Conservation (phyloP, 2,888 invertebrate species). For the Cataglyphis livida region DNA sequence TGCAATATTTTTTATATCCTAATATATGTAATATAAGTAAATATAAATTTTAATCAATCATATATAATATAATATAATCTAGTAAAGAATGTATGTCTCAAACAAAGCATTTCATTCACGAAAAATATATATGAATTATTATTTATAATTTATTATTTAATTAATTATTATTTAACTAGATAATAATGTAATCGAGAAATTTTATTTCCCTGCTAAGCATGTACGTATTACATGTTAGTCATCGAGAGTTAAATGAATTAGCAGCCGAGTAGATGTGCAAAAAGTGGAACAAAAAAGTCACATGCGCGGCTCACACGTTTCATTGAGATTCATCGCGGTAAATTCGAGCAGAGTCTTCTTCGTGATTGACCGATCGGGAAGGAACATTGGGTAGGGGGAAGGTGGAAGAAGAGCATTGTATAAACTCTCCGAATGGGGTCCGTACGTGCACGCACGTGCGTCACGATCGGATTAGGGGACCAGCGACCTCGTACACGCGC, state of each 20-base stretch:
- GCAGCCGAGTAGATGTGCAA: background rate
- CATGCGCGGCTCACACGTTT: slow-evolving; percentile 21
- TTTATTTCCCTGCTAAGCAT: background rate
- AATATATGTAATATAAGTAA: background rate
- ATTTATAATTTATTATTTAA: background rate
- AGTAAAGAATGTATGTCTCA: background rate
- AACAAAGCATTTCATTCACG: background rate
- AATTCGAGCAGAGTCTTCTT: slow-evolving; percentile 20
- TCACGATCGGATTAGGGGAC: slow-evolving; percentile 59
- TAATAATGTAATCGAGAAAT: background rate
- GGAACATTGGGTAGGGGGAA: background rate
- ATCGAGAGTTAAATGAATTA: slow-evolving; percentile 21
- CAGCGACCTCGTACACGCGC: slow-evolving; percentile 41
- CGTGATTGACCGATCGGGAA: slow-evolving; percentile 26
- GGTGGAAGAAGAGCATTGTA: slow-evolving; percentile 13
- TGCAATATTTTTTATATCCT: background rate
- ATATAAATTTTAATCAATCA: background rate
- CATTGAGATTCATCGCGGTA: slow-evolving; percentile 45
- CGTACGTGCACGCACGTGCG: slow-evolving; percentile 53
- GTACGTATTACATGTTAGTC: background rate
- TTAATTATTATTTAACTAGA: background rate
- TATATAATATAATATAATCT: background rate
- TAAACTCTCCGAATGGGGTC: slow-evolving; percentile 42
- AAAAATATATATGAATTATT: no score
- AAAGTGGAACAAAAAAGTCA: slow-evolving; percentile 8